Conservation (phyloP, 2,113 vertebrate species). For the Macquaria australasica region DNA sequence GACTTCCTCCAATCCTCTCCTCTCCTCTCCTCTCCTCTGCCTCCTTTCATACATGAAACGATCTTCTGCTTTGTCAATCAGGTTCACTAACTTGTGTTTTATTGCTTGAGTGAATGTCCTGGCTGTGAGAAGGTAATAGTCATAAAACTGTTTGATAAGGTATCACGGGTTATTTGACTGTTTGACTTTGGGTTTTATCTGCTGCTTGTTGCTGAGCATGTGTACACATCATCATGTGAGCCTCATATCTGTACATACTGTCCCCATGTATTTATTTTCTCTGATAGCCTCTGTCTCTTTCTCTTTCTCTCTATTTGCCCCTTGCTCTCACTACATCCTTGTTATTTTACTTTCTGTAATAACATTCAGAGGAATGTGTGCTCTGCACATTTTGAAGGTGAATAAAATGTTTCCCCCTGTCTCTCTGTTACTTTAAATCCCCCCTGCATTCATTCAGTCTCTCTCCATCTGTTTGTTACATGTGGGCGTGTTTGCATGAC, state of each 20-base stretch:
- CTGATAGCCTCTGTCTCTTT: neutral
- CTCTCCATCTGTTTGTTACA: slow-evolving; percentile 61
- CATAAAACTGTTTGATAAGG: slow-evolving; percentile 77
- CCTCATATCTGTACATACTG: slow-evolving; percentile 17
- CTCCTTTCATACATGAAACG: slow-evolving; percentile 44
- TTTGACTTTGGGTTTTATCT: slow-evolving; percentile 67
- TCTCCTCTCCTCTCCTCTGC: neutral
- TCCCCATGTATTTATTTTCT: neutral
- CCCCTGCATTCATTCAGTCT: slow-evolving; percentile 30
- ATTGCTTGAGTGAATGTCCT: slow-evolving; percentile 60
- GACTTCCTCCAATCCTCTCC: slow-evolving; percentile 36
- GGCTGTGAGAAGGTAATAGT: slow-evolving; percentile 66
- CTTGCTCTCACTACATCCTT: neutral
- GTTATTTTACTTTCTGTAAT: slow-evolving; percentile 8
- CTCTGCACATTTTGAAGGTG: slow-evolving; percentile 31
- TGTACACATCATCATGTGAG: slow-evolving; percentile 22
- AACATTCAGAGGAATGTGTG: slow-evolving; percentile 7
- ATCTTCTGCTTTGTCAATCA: slow-evolving; percentile 61
- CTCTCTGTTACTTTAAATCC: slow-evolving; percentile 39
- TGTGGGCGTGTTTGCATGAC: slow-evolving; percentile 74
- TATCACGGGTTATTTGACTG: slow-evolving; percentile 59
- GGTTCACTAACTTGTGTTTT: slow-evolving; percentile 65
- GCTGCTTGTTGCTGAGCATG: slow-evolving; percentile 12
- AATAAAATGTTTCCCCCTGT: slow-evolving; percentile 30
- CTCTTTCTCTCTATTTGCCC: neutral